Evolutionary conservation across 2,888 invertebrate species (phyloP), one percentile per base, ranked within the genome.

Genomic region (Napeogenes inachia): DNA sequence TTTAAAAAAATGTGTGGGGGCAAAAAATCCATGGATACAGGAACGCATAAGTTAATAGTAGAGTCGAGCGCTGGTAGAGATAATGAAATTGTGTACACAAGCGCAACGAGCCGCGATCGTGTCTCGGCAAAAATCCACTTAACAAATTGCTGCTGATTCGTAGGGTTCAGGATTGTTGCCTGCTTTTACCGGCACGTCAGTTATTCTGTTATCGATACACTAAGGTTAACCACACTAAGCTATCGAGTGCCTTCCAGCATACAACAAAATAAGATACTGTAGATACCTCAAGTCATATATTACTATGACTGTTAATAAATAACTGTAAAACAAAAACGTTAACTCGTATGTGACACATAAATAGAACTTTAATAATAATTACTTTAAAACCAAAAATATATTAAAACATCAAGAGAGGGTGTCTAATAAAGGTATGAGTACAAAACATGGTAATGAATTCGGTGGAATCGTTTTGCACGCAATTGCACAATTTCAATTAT

Each of bases 401-500:
- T 85, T 82, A 82, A 84, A 82, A 74, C 75, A 78, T 82, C 80
- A 82, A 82, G 80, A 78, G 76, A 73, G 66, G 79, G 66, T 84
- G 83, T 85, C 78, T 81, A 82, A 81, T 74, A 8, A 50, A 50
- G 10, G 4, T 5, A 30, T 30, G 81, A 81, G 78, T 83, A 86
- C 84, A 84, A 86, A 21, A 77, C 78, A 74, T 76, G 73, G 80
- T 89, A 89, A 89, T 89, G 89, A 89, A 88, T 89, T 87, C 83
- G 84, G 83, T 72, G 81, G 78, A 78, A 80, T 79, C 78, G 83
- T 84, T 88, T 89, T 80, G 89, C 91, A 91, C 89, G 91, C 89
- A 88, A 90, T 90, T 90, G 89, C 91, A 90, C 89, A 88, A 88
- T 91, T 91, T 90, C 91, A 91, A 91, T 91, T 91, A 91, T 89